These are phyloP conservation scores for Pseudomyrmex concolor DNA, from an alignment of 1,140 invertebrate species.

Conservation along the genomic window DNA sequence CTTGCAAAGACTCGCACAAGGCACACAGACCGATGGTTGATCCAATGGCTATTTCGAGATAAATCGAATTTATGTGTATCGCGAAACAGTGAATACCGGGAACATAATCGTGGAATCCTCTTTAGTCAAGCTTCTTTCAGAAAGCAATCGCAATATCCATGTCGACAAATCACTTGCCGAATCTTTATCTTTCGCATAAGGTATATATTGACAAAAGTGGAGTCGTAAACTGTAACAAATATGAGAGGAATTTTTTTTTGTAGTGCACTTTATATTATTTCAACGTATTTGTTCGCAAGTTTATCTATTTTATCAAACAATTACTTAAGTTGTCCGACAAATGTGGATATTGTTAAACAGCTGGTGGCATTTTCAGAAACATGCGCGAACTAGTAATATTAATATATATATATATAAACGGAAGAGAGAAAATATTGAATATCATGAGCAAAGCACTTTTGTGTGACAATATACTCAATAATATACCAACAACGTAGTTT, in stretches of 20 bases:
- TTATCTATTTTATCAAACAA: conserved; percentile 22
- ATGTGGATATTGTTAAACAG: conserved; percentile 41
- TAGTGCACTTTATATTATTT: not conserved
- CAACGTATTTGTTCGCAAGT: not conserved
- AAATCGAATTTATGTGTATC: conserved; percentile 35
- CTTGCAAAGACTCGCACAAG: conserved; percentile 4
- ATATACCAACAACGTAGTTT: conserved; percentile 9
- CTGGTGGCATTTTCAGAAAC: conserved; percentile 11
- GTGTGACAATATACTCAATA: conserved; percentile 35
- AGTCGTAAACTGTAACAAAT: not conserved
- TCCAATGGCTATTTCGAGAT: conserved; percentile 32
- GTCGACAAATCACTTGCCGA: not conserved
- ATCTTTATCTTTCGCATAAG: no score
- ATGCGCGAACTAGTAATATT: not conserved
- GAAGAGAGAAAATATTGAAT: conserved; percentile 38
- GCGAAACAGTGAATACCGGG: not conserved
- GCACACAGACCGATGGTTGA: not conserved
- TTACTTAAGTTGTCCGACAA: conserved; percentile 8
- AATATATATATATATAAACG: not conserved
- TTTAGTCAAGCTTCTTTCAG: not conserved
- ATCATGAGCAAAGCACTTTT: conserved; percentile 35
- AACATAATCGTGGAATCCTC: not conserved
- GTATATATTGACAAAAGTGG: not conserved
- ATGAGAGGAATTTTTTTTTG: not conserved
- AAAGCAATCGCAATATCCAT: not conserved